A percentile compares a stretch with the other conserved stretches of the same genome.
phyloP scores from a whole-genome alignment of 1,140 invertebrate species.

The Drosophila ohnishii region DNA sequence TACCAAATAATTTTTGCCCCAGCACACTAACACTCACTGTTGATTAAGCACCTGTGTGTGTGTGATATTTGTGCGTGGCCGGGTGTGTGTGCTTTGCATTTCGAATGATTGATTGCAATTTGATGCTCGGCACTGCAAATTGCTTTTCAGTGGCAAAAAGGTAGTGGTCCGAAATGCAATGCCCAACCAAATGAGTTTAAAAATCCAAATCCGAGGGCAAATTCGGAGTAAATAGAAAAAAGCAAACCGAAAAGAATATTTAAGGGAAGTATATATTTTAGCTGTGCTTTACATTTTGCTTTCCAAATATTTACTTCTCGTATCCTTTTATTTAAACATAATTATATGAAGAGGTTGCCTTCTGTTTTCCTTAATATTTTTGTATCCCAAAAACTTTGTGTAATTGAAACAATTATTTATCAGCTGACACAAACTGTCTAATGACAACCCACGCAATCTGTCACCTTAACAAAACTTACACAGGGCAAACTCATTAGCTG shows the following conservation, averaged over 20 bases:
- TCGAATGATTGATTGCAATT: slow-evolving; percentile 72
- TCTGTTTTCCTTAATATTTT: too few relatives aligned
- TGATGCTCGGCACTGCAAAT: slow-evolving; percentile 60
- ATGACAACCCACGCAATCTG: slow-evolving; percentile 24
- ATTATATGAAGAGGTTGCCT: background rate
- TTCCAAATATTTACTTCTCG: background rate
- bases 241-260: background rate
- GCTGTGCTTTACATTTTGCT: background rate
- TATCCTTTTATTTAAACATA: too few relatives aligned
- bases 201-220: slow-evolving; percentile 3
- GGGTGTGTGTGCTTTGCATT: slow-evolving; percentile 49
- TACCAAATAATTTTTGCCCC: slow-evolving; percentile 38
- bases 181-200: slow-evolving; percentile 6
- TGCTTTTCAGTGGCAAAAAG: slow-evolving; percentile 30
- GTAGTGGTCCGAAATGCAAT: slow-evolving; percentile 23
- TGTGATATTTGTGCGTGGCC: slow-evolving; percentile 10
- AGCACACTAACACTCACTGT: slow-evolving; percentile 22
- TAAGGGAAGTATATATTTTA: background rate
- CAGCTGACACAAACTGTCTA: background rate
- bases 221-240: background rate
- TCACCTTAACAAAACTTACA: slow-evolving; percentile 16
- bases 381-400: background rate
- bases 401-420: background rate
- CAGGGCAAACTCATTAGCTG: slow-evolving; percentile 45
- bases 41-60: slow-evolving; percentile 24